Conservation (phyloP, 2,113 vertebrate species). For the Callaeas wilsoni region DNA sequence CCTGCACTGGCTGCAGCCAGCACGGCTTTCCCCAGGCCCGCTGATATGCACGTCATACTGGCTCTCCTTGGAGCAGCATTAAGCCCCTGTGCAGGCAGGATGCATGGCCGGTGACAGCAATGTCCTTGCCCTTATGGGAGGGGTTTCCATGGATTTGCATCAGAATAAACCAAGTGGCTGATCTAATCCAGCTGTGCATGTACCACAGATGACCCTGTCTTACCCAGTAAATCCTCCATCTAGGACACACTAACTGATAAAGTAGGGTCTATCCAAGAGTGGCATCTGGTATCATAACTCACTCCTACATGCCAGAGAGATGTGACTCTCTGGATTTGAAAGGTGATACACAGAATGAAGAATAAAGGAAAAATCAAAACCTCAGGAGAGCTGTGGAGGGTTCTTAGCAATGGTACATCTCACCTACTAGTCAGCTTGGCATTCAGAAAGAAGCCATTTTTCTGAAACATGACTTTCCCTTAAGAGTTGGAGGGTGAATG, state of each 20-base stretch:
- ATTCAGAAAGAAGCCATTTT: neutral
- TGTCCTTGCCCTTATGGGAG: neutral
- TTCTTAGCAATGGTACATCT: neutral
- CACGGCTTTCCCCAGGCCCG: neutral
- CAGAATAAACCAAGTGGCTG: neutral
- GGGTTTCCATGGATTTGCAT: neutral
- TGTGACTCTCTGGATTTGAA: neutral
- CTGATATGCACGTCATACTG: accelerated
- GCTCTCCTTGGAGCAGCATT: neutral
- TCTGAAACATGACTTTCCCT: neutral
- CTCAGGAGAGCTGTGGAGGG: neutral
- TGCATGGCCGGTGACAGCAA: neutral
- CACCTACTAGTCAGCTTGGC: neutral
- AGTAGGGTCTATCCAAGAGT: neutral
- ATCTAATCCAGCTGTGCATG: neutral
- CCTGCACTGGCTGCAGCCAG: neutral
- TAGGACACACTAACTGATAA: neutral
- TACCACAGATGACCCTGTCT: neutral
- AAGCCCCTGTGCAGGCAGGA: neutral
- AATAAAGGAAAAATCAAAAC: neutral
- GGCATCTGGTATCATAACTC: neutral
- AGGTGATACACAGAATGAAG: neutral
- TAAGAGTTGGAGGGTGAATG: neutral
- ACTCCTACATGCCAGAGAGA: neutral
- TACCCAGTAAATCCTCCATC: neutral